Evolutionary conservation across 1,140 invertebrate genomes (phyloP).

Genomic region (Bombyx mandarina): DNA sequence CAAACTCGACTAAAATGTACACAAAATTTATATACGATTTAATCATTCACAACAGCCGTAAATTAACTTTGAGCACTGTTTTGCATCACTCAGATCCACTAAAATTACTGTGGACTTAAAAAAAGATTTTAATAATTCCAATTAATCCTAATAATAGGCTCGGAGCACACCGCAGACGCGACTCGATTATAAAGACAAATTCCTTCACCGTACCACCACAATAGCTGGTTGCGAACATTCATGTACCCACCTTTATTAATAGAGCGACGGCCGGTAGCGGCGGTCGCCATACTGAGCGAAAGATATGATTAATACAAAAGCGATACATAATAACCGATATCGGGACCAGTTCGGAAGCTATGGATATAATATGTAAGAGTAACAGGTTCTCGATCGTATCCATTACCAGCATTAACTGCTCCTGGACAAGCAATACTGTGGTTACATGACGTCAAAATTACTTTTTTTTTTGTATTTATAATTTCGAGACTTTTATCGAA

Average conservation of each 20-base stretch:
- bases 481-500: too few species aligned
- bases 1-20: too few species aligned
- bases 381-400: slow-evolving; percentile 50
- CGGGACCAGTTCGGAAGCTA: slow-evolving; percentile 56
- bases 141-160: slow-evolving; percentile 70
- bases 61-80: neutral
- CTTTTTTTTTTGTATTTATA: too few species aligned
- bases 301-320: slow-evolving; percentile 67
- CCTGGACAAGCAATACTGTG: neutral
- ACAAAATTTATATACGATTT: too few species aligned
- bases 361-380: slow-evolving; percentile 42
- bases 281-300: slow-evolving; percentile 52
- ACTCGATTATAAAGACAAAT: slow-evolving; percentile 69
- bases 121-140: slow-evolving; percentile 66
- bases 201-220: slow-evolving; percentile 62
- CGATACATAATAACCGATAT: slow-evolving; percentile 65
- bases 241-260: slow-evolving; percentile 59
- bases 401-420: slow-evolving; percentile 24
- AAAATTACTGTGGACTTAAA: slow-evolving; percentile 46
- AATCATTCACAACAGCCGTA: too few species aligned
- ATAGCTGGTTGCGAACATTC: slow-evolving; percentile 60
- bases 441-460: too few species aligned
- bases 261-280: slow-evolving; percentile 58
- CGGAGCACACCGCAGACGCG: slow-evolving; percentile 44
- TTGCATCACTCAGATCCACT: slow-evolving; percentile 43